Evolutionary conservation across 2,797 vertebrate genomes (phyloP).

Genomic region (Choloepus didactylus): DNA sequence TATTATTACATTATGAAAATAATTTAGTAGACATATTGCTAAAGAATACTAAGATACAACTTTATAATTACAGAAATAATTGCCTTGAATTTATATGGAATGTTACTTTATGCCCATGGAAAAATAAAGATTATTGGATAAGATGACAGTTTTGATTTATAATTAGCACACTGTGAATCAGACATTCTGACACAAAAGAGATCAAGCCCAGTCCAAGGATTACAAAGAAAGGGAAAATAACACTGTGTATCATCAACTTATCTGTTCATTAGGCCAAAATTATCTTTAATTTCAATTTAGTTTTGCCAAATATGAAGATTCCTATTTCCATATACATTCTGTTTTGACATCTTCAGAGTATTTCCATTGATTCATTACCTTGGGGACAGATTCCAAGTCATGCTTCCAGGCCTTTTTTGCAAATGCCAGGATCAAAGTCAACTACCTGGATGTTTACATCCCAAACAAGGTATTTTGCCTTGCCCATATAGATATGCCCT

Average conservation of each 20-base stretch:
- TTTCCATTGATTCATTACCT: slow-evolving; percentile 65
- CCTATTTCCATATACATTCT: slow-evolving; percentile 19
- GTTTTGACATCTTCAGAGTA: slow-evolving; percentile 13
- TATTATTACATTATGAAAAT: neutral
- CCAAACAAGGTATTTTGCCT: slow-evolving; percentile 41
- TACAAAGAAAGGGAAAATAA: neutral
- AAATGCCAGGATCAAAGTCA: slow-evolving; percentile 11
- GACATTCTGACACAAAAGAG: slow-evolving; percentile 28
- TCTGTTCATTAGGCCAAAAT: slow-evolving; percentile 20
- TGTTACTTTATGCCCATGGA: neutral
- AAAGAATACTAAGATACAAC: slow-evolving; percentile 42
- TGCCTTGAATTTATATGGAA: slow-evolving; percentile 32
- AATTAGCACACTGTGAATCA: slow-evolving; percentile 49
- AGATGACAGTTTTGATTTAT: slow-evolving; percentile 57
- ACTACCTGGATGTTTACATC: slow-evolving; percentile 17
- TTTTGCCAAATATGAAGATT: slow-evolving; percentile 52
- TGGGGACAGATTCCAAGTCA: slow-evolving; percentile 56
- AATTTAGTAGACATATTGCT: slow-evolving; percentile 46
- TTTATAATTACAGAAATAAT: slow-evolving; percentile 63
- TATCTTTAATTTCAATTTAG: slow-evolving; percentile 46
- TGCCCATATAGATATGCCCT: slow-evolving; percentile 37
- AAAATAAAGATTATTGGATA: slow-evolving; percentile 18
- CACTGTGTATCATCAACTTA: neutral
- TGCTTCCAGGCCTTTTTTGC: slow-evolving; percentile 56
- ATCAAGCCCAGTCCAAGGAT: neutral